Evolutionary conservation across 2,888 invertebrate genomes (phyloP).

Genomic region (Synanthedon andrenaeformis): DNA sequence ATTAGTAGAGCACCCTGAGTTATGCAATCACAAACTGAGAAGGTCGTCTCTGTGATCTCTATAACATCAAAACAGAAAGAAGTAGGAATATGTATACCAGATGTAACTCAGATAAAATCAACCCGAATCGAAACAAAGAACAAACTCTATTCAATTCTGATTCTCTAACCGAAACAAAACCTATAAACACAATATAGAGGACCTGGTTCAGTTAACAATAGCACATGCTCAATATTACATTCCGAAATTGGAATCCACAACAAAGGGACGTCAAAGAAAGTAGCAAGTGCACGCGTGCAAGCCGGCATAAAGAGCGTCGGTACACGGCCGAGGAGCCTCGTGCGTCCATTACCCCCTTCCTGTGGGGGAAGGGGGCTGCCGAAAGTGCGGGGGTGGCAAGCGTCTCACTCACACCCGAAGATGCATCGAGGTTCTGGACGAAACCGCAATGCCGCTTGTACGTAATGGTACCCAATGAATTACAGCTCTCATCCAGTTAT

Average conservation of each 20-base stretch:
- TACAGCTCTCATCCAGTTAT: slow-evolving; percentile 23
- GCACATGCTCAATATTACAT: slow-evolving; percentile 10
- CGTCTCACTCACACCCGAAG: slow-evolving; percentile 59
- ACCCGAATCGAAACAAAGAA: neutral
- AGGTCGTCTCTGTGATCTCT: too few relatives aligned
- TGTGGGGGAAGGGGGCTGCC: slow-evolving; percentile 34
- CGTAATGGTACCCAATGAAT: slow-evolving; percentile 44
- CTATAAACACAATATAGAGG: neutral
- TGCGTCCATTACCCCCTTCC: slow-evolving; percentile 63
- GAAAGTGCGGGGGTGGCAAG: slow-evolving; percentile 34
- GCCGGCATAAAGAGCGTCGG: slow-evolving; percentile 59
- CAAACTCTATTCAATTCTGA: neutral
- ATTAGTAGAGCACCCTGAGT: too few relatives aligned
- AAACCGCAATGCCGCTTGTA: slow-evolving; percentile 53
- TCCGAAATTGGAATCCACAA: slow-evolving; percentile 61
- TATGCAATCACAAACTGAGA: too few relatives aligned
- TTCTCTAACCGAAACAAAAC: neutral
- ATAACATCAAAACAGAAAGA: too few relatives aligned
- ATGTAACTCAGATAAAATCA: too few relatives aligned
- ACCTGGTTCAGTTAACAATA: neutral
- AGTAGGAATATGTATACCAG: too few relatives aligned
- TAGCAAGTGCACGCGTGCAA: slow-evolving; percentile 64
- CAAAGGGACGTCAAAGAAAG: slow-evolving; percentile 66
- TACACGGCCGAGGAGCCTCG: slow-evolving; percentile 48
- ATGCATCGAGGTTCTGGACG: slow-evolving; percentile 64